A percentile compares a stretch with the other conserved stretches of the same genome.
phyloP scores from a whole-genome alignment of 92 coral and sea anemone species.

The Desmophyllum pertusum region DNA sequence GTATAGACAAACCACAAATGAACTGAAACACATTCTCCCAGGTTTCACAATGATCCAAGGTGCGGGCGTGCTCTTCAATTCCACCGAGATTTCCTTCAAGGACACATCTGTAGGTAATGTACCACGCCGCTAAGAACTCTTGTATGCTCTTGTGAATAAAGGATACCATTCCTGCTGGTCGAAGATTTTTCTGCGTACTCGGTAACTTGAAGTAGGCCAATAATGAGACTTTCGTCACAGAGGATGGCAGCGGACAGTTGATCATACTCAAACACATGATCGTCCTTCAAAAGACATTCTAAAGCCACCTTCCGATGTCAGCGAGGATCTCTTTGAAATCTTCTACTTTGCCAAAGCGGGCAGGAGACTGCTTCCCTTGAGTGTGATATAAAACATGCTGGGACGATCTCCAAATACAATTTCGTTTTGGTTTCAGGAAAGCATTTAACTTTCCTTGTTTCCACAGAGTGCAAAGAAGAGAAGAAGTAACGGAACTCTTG shows the following conservation, averaged over 20 bases:
- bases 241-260: too few species aligned
- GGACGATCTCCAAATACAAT: too few species aligned
- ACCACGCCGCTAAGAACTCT: too few species aligned
- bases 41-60: not conserved
- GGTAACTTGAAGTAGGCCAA: slow-evolving; percentile 20
- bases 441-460: not conserved
- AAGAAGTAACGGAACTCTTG: slow-evolving; percentile 34
- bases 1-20: too few species aligned
- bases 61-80: too few species aligned
- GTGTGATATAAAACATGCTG: slow-evolving; percentile 19
- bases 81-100: too few species aligned
- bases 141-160: too few species aligned
- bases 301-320: slow-evolving; percentile 38
- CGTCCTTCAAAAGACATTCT: too few species aligned
- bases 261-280: too few species aligned
- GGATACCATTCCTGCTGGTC: slow-evolving; percentile 28
- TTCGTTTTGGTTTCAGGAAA: too few species aligned
- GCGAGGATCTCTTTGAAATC: slow-evolving; percentile 11
- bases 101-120: too few species aligned
- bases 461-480: slow-evolving; percentile 39
- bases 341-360: not conserved
- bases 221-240: too few species aligned
- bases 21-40: slow-evolving; percentile 1
- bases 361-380: not conserved
- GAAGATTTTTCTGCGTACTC: not conserved